phyloP scores from a whole-genome alignment of 2,888 invertebrate species.

The Leptopterna dolabrata region DNA sequence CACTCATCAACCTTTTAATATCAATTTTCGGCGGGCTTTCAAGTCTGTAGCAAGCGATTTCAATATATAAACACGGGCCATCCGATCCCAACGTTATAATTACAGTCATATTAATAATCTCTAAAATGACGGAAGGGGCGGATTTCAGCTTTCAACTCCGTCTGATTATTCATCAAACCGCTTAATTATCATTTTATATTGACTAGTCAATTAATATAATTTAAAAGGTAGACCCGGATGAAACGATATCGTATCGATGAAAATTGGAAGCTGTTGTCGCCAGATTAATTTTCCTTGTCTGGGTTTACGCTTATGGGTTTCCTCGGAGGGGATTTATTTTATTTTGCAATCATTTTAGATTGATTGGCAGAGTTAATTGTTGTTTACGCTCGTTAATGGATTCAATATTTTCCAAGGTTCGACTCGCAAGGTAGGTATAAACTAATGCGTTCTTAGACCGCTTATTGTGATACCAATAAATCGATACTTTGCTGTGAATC shows the following conservation, averaged over 20 bases:
- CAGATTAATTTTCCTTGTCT: background rate
- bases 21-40: slow-evolving; percentile 3
- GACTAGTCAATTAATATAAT: slow-evolving; percentile 40
- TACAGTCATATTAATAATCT: slow-evolving; percentile 7
- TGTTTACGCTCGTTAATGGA: background rate
- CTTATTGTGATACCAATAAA: no score
- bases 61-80: slow-evolving; percentile 20
- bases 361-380: background rate
- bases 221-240: background rate
- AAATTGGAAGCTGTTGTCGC: background rate
- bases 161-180: slow-evolving; percentile 16
- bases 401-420: background rate
- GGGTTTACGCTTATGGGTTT: background rate
- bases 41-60: background rate
- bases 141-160: background rate
- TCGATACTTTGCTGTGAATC: no score
- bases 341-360: background rate
- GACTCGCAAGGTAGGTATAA: no score
- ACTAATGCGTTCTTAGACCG: no score
- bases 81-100: background rate
- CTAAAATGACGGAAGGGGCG: slow-evolving; percentile 8
- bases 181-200: slow-evolving; percentile 41
- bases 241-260: background rate
- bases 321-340: background rate
- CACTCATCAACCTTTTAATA: slow-evolving; percentile 32